Evolutionary conservation across 2,888 invertebrate species (phyloP), one percentile per base, ranked within the genome.

Genomic region (Sceliomorpha sp.): DNA sequence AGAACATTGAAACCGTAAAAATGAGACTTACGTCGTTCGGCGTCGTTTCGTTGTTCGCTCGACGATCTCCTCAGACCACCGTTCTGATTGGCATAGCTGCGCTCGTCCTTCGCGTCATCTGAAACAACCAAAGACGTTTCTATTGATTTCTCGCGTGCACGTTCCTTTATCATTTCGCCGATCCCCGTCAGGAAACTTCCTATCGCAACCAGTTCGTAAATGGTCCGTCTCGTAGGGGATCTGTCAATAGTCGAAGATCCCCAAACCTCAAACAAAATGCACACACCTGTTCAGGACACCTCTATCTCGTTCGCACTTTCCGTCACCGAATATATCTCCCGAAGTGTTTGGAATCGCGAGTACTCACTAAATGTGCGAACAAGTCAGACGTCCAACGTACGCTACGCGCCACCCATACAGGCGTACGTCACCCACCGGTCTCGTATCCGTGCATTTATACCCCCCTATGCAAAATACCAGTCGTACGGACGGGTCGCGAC

Each of bases 41-140:
- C 53, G 44, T 74, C 70, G 53, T 42, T 55, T 45, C 53, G 68
- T 31, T 74, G 74, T 15, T 72, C 71, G 45, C 70, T 74, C 53
- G 70, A 40, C 9, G 71, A 69, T 51, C 34, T 67, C 62, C 80
- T 86, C 60, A 81, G 62, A 45, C 77, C 79, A 51, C 87, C 87
- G 80, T 87, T 87, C 44, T 83, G 82, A 69, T 73, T 80, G 62
- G 68, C 74, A 75, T 83, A 80, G 31, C 71, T 80, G 42, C 72
- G 69, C 13, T 80, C 79, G 45, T 74, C 71, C 60, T 77, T 85
- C 66, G 82, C 76, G 75, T 84, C 84, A 87, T 85, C 87, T 87
- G 78, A 50, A 86, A 85, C 55, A 62, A 68, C 20, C 40, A 51
- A n/a, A 64, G 48, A 47, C 5, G 24, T 1, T 6, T 20, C 10